Percentiles rank a stretch among this genome's conserved stretches.
These are phyloP conservation scores for Aphis craccivora DNA, from an alignment of 1,140 invertebrate species.

Conservation along the genomic window DNA sequence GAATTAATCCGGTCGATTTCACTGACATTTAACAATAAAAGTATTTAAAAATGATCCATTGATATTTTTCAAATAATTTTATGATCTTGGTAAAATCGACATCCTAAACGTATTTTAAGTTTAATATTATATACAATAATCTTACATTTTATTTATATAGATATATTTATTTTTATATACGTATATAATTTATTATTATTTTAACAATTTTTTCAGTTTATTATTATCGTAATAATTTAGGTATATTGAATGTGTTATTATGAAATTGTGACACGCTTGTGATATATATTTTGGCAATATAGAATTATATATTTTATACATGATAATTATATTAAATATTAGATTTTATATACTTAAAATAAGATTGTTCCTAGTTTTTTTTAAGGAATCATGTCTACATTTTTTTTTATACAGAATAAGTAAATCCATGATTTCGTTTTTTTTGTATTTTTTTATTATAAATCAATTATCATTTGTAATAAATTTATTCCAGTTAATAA, in stretches of 20 bases:
- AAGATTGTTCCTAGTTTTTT: slow-evolving; percentile 50
- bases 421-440: neutral
- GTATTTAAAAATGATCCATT: slow-evolving; percentile 11
- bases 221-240: neutral
- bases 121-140: neutral
- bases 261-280: slow-evolving; percentile 1
- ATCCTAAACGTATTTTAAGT: neutral
- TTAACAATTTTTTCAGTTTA: neutral
- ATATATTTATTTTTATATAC: neutral
- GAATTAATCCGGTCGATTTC: slow-evolving; percentile 40
- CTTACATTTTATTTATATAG: neutral
- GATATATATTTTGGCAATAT: slow-evolving; percentile 38
- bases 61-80: slow-evolving; percentile 47
- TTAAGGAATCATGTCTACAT: neutral
- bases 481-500: neutral
- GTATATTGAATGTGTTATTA: neutral
- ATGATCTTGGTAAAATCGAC: slow-evolving; percentile 57
- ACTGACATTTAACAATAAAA: slow-evolving; percentile 55
- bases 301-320: neutral
- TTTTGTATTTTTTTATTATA: neutral
- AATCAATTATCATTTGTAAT: neutral
- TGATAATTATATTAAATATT: neutral
- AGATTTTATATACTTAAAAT: slow-evolving; percentile 22
- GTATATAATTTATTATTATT: slow-evolving; percentile 1
- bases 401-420: neutral